Evolutionary conservation across 2,113 vertebrate genomes (phyloP).

Genomic region (Empidonax traillii): DNA sequence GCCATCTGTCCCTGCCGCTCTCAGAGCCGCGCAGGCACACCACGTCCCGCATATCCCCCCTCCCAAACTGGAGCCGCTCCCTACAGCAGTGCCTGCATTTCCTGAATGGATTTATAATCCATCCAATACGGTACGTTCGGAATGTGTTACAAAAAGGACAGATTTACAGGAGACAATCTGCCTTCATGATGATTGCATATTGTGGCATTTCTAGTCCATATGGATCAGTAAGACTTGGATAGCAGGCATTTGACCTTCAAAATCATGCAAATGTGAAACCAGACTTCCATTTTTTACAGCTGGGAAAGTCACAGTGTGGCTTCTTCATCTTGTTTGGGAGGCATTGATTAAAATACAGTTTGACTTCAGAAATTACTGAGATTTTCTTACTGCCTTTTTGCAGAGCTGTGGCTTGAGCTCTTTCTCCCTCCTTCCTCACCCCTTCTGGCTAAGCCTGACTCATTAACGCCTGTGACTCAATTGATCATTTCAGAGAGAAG

Average conservation of each 20-base stretch:
- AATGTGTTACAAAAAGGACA: slow-evolving; percentile 81
- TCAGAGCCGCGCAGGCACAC: neutral
- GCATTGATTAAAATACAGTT: slow-evolving; percentile 77
- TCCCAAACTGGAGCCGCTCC: neutral
- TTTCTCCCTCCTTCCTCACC: slow-evolving; percentile 4
- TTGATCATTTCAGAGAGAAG: slow-evolving; percentile 75
- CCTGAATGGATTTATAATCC: slow-evolving; percentile 78
- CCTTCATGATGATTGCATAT: slow-evolving; percentile 84
- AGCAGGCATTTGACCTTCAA: slow-evolving; percentile 86
- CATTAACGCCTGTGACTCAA: slow-evolving; percentile 75
- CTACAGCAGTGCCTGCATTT: slow-evolving; percentile 59
- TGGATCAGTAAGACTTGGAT: slow-evolving; percentile 84
- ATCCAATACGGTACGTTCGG: slow-evolving; percentile 78
- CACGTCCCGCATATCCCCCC: neutral
- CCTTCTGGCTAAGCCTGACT: slow-evolving; percentile 74
- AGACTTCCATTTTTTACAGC: slow-evolving; percentile 79
- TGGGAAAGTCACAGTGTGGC: slow-evolving; percentile 71
- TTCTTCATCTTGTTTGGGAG: slow-evolving; percentile 68
- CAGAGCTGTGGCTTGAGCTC: slow-evolving; percentile 16
- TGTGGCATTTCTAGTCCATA: slow-evolving; percentile 88
- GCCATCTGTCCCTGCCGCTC: slow-evolving; percentile 58
- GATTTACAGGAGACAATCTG: slow-evolving; percentile 86
- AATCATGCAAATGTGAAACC: slow-evolving; percentile 81
- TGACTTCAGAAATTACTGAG: slow-evolving; percentile 68
- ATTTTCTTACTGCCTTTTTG: slow-evolving; percentile 37